Base-by-base conservation (phyloP, 2,113 vertebrate species). In the Dasyornis broadbenti region DNA sequence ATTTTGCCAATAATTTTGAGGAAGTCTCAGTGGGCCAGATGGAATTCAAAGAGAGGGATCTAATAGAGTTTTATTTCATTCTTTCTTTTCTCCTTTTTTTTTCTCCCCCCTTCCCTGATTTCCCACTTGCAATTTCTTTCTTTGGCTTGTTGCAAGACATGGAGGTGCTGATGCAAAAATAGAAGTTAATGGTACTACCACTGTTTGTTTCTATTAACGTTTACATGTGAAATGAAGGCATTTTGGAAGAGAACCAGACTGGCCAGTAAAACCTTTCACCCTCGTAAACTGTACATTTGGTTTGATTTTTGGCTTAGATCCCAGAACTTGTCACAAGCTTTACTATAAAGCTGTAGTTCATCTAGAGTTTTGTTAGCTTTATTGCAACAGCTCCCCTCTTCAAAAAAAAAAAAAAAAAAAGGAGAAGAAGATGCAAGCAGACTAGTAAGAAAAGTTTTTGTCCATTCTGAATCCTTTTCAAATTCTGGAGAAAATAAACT, bases 241-340 rank as follows among this genome's bases (percentile, higher is more conserved):
- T 95, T 95, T 91, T 96, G 95, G 79, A 92, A 91, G 92, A 95
- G 92, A 97, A 95, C 80, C 89, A 96, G 97, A 86, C 83, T 94
- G 92, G 81, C 95, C 92, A 95, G 95, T 95, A 96, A 96, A 96
- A 94, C 90, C 92, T 93, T 96, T 96, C 91, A 95, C 96, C 96
- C 90, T 95, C 3, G 0, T 95, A 97, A 97, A 96, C 68, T 92
- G 79, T 96, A 86, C 90, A 73, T 96, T 97, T 97, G 94, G 86
- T 94, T 92, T 96, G 93, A 84, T 89, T 97, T 96, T 97, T 97
- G 96, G 96, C 94, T 86, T 86, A 78, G 45, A 73, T 96, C 94
- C 95, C 96, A 97, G 96, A 96, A 92, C 82, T 92, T 96, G 95
- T 96, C 96, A 96, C 87, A 96, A 90, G 86, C 86, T 91, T 93